A percentile compares a stretch with the other conserved stretches of the same genome.
phyloP scores from a whole-genome alignment of 2,113 vertebrate species.

The Erinaceus europaeus region DNA sequence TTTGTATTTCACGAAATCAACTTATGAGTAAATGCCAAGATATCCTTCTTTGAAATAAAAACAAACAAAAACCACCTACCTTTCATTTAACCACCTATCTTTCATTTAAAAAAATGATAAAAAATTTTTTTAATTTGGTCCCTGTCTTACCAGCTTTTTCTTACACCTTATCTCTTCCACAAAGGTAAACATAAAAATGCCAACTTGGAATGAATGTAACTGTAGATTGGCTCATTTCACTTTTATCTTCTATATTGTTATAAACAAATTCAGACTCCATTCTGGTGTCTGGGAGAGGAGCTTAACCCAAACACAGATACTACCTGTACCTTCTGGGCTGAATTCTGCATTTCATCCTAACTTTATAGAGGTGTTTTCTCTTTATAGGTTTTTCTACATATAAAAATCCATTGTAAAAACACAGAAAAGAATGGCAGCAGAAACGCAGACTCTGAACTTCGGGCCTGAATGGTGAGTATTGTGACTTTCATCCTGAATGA shows the following conservation, averaged over 20 bases:
- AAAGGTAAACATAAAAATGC: background rate
- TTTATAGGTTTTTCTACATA: conserved; percentile 82
- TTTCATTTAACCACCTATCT: too few relatives aligned
- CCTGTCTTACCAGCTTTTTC: background rate
- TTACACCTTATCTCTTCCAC: background rate
- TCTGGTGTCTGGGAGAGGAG: background rate
- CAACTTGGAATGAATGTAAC: background rate
- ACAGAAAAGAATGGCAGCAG: conserved; percentile 92
- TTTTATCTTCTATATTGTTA: background rate
- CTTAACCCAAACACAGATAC: background rate
- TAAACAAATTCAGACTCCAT: background rate
- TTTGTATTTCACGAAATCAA: too few relatives aligned
- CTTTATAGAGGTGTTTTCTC: conserved; percentile 46
- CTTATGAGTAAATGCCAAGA: too few relatives aligned
- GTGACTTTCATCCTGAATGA: background rate
- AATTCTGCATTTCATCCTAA: conserved; percentile 30
- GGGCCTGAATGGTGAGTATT: conserved; percentile 98
- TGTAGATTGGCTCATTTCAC: background rate
- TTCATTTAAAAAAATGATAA: background rate
- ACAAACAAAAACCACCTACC: too few relatives aligned
- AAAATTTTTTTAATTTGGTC: background rate
- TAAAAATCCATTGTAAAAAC: conserved; percentile 76
- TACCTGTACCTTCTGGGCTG: background rate
- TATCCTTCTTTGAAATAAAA: too few relatives aligned
- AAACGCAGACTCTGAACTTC: conserved; percentile 99